Percentiles rank a stretch among this genome's conserved stretches.
Evolutionary conservation across 2,797 vertebrate species (phyloP).

Genomic region (Chiropotes sagulatus): DNA sequence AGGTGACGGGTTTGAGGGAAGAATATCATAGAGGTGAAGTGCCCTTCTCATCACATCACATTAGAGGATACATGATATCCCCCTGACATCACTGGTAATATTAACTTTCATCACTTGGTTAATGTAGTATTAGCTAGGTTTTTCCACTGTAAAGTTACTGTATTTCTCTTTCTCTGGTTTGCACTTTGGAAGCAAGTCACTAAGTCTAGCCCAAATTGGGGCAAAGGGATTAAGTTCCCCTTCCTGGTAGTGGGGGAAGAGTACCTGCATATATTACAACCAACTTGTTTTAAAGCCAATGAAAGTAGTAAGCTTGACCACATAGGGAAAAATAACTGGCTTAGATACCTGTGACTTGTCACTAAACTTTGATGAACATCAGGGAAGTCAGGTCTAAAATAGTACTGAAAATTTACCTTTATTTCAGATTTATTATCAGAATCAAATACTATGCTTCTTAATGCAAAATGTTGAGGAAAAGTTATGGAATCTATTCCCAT

Average conservation of each 20-base stretch:
- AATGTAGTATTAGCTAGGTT: background rate
- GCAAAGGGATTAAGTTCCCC: background rate
- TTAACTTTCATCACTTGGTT: background rate
- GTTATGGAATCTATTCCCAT: background rate
- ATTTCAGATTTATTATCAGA: slow-evolving; percentile 17
- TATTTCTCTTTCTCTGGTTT: slow-evolving; percentile 17
- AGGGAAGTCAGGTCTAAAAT: slow-evolving; percentile 19
- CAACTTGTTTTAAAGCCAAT: background rate
- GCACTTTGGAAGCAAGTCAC: background rate
- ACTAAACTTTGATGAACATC: background rate
- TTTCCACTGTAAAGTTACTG: background rate
- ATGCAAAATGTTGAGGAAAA: background rate
- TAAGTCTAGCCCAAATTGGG: background rate
- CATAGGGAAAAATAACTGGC: background rate
- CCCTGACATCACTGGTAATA: background rate
- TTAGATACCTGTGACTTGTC: slow-evolving; percentile 18
- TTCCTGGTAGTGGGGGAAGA: background rate
- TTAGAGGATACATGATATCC: background rate
- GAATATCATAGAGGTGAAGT: background rate
- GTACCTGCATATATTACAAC: background rate
- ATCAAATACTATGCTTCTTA: slow-evolving; percentile 27
- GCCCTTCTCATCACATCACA: background rate
- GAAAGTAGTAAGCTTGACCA: background rate
- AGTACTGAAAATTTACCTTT: background rate
- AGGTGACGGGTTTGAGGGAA: background rate